These are phyloP conservation scores for Mola mola DNA, from an alignment of 2,113 vertebrate genomes.

Conservation along the genomic window DNA sequence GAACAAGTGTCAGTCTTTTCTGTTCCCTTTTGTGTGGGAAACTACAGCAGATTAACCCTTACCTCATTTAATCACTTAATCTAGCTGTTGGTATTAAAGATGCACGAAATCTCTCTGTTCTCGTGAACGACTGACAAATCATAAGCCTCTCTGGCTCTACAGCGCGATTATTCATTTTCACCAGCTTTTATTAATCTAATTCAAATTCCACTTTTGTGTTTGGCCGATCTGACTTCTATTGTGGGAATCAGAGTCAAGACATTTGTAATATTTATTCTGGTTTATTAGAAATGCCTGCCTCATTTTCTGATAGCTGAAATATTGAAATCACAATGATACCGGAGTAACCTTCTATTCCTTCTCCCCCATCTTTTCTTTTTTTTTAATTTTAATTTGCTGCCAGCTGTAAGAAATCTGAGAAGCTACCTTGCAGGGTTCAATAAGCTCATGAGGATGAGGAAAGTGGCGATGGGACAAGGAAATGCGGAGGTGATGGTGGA, in stretches of 20 bases:
- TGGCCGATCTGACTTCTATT: not conserved
- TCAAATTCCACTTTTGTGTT: conserved; percentile 16
- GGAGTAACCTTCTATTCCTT: conserved; percentile 4
- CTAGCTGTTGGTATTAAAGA: conserved; percentile 42
- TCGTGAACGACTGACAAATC: conserved; percentile 15
- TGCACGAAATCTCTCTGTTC: conserved; percentile 37
- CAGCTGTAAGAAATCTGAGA: conserved; percentile 27
- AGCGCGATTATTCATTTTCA: conserved; percentile 10
- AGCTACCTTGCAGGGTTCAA: not conserved
- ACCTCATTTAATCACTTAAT: conserved; percentile 17
- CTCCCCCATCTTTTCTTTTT: not conserved
- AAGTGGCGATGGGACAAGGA: conserved; percentile 1
- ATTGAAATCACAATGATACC: not conserved
- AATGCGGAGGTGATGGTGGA: not conserved
- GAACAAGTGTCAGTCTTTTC: conserved; percentile 47
- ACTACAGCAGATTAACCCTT: conserved; percentile 43
- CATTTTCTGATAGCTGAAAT: not conserved
- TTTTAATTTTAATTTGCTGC: conserved; percentile 16
- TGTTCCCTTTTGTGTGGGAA: conserved; percentile 25
- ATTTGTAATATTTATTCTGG: conserved; percentile 6
- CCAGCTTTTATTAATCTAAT: conserved; percentile 1
- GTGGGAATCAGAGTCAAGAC: conserved; percentile 1
- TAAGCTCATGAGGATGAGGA: not conserved
- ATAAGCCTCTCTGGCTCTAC: conserved; percentile 17
- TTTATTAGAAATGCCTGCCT: conserved; percentile 4